Evolutionary conservation across 2,113 vertebrate genomes (phyloP).

Genomic region (Takifugu flavidus): DNA sequence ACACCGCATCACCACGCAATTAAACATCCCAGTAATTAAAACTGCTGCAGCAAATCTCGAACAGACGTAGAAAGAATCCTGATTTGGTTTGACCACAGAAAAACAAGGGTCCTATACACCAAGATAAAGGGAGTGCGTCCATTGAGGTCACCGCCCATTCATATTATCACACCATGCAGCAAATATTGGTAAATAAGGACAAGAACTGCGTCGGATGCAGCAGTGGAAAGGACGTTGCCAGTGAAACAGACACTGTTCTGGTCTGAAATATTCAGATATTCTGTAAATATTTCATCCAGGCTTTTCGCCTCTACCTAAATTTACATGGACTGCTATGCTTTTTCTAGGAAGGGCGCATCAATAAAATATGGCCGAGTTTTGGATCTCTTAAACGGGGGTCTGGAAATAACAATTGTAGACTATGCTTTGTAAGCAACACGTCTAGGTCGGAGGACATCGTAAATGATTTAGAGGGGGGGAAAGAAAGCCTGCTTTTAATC

Average conservation of each 20-base stretch:
- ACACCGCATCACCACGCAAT: constrained; percentile 6
- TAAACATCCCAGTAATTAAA: not conserved
- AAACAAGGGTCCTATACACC: too few relatives aligned
- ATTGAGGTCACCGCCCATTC: constrained; percentile 27
- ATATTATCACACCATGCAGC: constrained; percentile 29
- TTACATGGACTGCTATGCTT: constrained; percentile 43
- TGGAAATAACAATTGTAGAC: constrained; percentile 58
- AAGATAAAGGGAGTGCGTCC: too few relatives aligned
- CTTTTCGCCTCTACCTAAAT: constrained; percentile 45
- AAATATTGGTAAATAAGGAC: constrained; percentile 60
- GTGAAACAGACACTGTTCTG: constrained; percentile 57
- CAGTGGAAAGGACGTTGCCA: constrained; percentile 33
- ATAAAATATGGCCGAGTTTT: constrained; percentile 57
- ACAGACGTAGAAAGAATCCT: too few relatives aligned
- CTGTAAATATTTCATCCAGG: constrained; percentile 67
- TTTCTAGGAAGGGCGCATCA: constrained; percentile 41
- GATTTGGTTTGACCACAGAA: too few relatives aligned
- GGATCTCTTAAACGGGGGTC: constrained; percentile 59
- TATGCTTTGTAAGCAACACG: constrained; percentile 49
- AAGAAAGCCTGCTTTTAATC: not conserved
- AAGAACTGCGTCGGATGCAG: constrained; percentile 25
- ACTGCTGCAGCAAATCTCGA: too few relatives aligned
- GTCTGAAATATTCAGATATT: constrained; percentile 59
- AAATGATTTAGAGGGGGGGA: constrained; percentile 44
- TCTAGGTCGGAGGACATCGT: constrained; percentile 25